Base-by-base conservation (phyloP, 2,113 vertebrate species). In the Phasianus colchicus region DNA sequence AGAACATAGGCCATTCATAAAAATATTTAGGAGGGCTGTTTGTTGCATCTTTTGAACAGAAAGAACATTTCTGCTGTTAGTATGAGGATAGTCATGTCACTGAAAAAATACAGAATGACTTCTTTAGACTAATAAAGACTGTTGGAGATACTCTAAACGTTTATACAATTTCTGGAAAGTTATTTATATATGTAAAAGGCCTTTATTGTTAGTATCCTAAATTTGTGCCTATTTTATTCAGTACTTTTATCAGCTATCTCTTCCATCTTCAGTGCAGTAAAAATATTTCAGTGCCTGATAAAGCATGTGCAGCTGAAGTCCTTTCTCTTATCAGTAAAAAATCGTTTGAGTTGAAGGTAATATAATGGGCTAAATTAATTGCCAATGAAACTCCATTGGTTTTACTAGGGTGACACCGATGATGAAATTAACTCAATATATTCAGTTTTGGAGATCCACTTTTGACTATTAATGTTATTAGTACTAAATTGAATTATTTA, bases 181-280 rank as follows among this genome's bases (percentile, higher is more conserved):
- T 47, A 82, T 89, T 96, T 88, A 55, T 74, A 52, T 86, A 64
- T 81, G 88, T 83, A 91, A 83, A 88, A 89, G 2, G 8, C 63
- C 34, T 76, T 87, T 89, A 72, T 90, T 92, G 66, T 94, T 66
- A 80, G 29, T 74, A 54, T 76, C 52, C 61, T 91, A 60, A 73
- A 75, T 90, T 90, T 78, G 96, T 84, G 50, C 38, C 60, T 50
- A 19, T 93, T 94, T 93, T 93, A 71, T 88, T 91, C 63, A 11
- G 17, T 87, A 69, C 82, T 92, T 93, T 90, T 52, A 75, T 94
- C 78, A 90, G 36, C 72, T 48, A 58, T 80, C 64, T 89, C 66
- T 48, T 73, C 50, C 63, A 34, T 77, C 22, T 60, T 93, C 86
- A 67, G 70, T 66, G 48, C 89, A 86, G 78, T 91, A 86, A 92